phyloP scores from a whole-genome alignment of 2,113 vertebrate species.

The Toxotes jaculatrix region DNA sequence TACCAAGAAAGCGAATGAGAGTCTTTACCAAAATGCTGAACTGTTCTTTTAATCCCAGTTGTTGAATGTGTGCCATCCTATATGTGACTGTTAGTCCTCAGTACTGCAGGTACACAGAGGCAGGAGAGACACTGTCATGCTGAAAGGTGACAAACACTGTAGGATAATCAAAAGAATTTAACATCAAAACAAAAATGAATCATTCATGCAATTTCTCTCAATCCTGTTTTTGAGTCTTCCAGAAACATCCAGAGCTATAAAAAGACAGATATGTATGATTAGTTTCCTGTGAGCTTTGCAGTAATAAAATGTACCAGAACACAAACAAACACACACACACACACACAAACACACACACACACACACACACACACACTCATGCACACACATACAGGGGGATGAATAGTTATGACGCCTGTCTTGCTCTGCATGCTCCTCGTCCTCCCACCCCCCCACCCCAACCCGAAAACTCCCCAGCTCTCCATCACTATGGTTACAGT shows the following conservation, averaged over 20 bases:
- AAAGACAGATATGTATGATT: neutral
- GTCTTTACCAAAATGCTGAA: neutral
- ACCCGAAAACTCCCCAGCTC: neutral
- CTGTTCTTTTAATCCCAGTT: neutral
- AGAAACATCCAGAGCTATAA: neutral
- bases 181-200: neutral
- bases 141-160: neutral
- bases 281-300: conserved; percentile 8
- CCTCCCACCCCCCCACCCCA: neutral
- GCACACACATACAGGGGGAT: conserved; percentile 28
- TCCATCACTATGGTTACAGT: conserved; percentile 76
- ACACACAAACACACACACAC: conserved; percentile 40
- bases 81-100: neutral
- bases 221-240: neutral
- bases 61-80: neutral
- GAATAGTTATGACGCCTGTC: conserved; percentile 49
- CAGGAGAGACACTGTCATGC: neutral
- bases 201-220: neutral
- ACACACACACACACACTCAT: conserved; percentile 30
- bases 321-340: conserved; percentile 38
- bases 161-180: neutral
- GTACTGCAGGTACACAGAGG: neutral
- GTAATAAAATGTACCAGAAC: conserved; percentile 26
- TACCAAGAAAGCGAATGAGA: neutral
- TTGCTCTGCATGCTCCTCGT: conserved; percentile 23